These are phyloP conservation scores for Mixornis gularis DNA, from an alignment of 2,113 vertebrate genomes.

Conservation along the genomic window DNA sequence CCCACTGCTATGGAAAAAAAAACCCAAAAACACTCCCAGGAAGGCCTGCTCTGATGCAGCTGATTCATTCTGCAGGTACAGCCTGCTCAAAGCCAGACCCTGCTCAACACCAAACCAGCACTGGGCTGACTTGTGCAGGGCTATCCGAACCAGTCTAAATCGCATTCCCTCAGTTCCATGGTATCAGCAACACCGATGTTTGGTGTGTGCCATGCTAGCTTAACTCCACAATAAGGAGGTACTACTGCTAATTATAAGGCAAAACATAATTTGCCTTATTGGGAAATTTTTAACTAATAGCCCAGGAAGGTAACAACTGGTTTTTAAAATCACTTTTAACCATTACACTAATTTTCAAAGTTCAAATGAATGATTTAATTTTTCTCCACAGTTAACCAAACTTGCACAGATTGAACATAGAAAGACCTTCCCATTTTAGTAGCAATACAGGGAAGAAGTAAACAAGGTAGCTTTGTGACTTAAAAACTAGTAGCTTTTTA, in stretches of 20 bases:
- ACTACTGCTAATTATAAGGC: background rate
- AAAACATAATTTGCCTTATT: background rate
- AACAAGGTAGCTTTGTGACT: background rate
- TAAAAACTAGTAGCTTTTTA: background rate
- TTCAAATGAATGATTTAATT: background rate
- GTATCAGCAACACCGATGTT: background rate
- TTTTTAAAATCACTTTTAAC: background rate
- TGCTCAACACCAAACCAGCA: background rate
- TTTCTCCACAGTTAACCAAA: background rate
- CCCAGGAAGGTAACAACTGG: background rate
- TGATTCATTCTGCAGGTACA: background rate
- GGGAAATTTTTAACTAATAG: background rate
- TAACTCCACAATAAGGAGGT: background rate
- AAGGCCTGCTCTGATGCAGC: background rate
- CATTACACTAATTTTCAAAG: background rate
- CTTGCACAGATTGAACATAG: background rate
- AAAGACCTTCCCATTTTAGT: background rate
- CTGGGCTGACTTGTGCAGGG: background rate
- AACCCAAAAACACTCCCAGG: background rate
- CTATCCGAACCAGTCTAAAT: background rate
- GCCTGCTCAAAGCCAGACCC: background rate
- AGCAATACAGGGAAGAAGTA: background rate
- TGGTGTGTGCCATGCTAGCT: background rate
- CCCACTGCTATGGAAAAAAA: background rate
- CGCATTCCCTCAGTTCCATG: fast-evolving